Conservation (phyloP, 1,140 invertebrate species). For the Grapholita molesta region DNA sequence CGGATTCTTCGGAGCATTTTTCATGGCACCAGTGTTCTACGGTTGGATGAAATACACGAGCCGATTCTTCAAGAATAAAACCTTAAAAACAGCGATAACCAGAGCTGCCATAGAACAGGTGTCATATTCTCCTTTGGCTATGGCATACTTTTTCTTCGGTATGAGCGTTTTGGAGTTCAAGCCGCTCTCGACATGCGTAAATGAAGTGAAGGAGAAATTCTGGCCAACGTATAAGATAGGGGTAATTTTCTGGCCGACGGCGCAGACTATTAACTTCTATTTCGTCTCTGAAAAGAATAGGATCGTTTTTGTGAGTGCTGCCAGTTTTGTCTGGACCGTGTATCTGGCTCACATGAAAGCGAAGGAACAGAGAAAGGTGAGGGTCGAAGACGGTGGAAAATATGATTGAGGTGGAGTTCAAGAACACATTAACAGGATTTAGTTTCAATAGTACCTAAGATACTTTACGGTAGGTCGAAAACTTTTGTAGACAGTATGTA, state of each 20-base stretch:
- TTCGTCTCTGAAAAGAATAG: conserved; percentile 88
- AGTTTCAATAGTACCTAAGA: no score
- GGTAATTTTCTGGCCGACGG: conserved; percentile 83
- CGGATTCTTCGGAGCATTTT: conserved; percentile 57
- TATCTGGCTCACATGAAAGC: conserved; percentile 92
- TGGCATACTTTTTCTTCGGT: conserved; percentile 89
- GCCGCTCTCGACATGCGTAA: conserved; percentile 80
- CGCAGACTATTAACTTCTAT: conserved; percentile 90
- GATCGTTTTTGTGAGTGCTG: conserved; percentile 87
- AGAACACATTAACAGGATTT: neutral
- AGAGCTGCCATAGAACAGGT: conserved; percentile 87
- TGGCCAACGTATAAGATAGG: conserved; percentile 87
- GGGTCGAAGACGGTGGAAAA: neutral
- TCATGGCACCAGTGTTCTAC: conserved; percentile 65
- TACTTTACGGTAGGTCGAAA: no score
- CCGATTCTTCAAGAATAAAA: conserved; percentile 46
- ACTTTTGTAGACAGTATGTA: no score
- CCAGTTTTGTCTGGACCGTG: conserved; percentile 90
- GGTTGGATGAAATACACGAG: conserved; percentile 58
- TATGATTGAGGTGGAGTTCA: neutral
- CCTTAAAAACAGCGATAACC: conserved; percentile 38
- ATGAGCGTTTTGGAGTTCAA: conserved; percentile 88
- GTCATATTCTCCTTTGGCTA: conserved; percentile 87
- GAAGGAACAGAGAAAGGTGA: conserved; percentile 61
- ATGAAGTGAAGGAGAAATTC: conserved; percentile 88